phyloP scores from a whole-genome alignment of 2,888 invertebrate species.

The Drosophila acutilabella region DNA sequence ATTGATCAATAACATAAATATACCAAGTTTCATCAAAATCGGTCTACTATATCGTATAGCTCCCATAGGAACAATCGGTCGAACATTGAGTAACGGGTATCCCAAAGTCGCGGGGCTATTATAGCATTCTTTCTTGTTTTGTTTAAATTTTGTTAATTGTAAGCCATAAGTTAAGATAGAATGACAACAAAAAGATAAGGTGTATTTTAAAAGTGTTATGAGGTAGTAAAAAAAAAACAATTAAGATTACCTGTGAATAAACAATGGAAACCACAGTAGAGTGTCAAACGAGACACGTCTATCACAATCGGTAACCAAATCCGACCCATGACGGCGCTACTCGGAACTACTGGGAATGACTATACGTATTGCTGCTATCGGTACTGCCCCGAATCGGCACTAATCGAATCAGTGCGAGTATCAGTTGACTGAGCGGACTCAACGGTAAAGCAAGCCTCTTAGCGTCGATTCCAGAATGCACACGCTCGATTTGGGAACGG shows the following conservation, averaged over 20 bases:
- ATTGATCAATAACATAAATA: too few relatives aligned
- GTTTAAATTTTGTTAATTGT: not conserved
- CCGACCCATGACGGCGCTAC: not conserved
- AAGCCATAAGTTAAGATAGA: slow-evolving; percentile 4
- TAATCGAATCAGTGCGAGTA: not conserved
- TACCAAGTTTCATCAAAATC: too few relatives aligned
- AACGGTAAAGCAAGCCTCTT: slow-evolving; percentile 13
- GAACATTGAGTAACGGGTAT: too few relatives aligned
- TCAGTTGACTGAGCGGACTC: slow-evolving; percentile 35
- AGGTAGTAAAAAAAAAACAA: slow-evolving; percentile 2
- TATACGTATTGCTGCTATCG: not conserved
- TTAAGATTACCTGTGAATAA: slow-evolving; percentile 19
- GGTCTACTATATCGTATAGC: too few relatives aligned
- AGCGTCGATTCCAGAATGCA: slow-evolving; percentile 26
- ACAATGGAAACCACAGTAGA: slow-evolving; percentile 17
- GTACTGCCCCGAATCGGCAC: slow-evolving; percentile 4
- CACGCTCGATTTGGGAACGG: slow-evolving; percentile 4
- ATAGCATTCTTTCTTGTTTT: slow-evolving; percentile 13
- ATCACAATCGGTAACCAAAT: slow-evolving; percentile 22
- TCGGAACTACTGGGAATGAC: slow-evolving; percentile 1
- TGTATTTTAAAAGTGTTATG: slow-evolving; percentile 3
- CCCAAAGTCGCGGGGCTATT: too few relatives aligned
- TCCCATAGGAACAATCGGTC: too few relatives aligned
- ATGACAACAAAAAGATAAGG: not conserved
- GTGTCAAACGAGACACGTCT: slow-evolving; percentile 4